These are phyloP conservation scores for Philereme transversata DNA, from an alignment of 2,888 invertebrate species.

Conservation along the genomic window DNA sequence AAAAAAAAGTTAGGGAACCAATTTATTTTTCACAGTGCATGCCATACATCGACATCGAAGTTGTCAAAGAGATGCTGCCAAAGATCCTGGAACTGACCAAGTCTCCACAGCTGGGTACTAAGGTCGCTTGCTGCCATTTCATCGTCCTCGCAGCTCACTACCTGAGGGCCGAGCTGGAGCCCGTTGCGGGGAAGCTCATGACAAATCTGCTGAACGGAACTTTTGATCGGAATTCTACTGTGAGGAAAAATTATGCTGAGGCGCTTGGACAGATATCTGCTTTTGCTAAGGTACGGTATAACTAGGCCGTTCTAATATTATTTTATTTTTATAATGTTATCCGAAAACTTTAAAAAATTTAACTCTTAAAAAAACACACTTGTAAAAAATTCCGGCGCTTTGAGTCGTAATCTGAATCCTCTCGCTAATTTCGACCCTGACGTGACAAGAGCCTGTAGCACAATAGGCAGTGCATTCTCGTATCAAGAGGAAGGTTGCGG, in stretches of 20 bases:
- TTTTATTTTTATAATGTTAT: too few relatives aligned
- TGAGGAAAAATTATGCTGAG: slow-evolving; percentile 92
- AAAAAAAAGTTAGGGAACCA: too few relatives aligned
- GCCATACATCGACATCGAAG: slow-evolving; percentile 89
- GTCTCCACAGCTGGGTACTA: slow-evolving; percentile 92
- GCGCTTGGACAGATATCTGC: slow-evolving; percentile 93
- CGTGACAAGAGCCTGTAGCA: too few relatives aligned
- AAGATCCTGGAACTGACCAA: slow-evolving; percentile 92
- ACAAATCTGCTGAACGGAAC: slow-evolving; percentile 88
- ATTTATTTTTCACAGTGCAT: slow-evolving; percentile 72
- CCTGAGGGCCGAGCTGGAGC: slow-evolving; percentile 80
- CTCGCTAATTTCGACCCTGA: too few relatives aligned
- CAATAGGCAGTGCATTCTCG: too few relatives aligned
- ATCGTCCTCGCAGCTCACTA: slow-evolving; percentile 87
- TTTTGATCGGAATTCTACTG: slow-evolving; percentile 92
- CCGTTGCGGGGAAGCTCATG: slow-evolving; percentile 84
- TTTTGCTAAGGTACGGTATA: slow-evolving; percentile 87
- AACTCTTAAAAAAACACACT: too few relatives aligned
- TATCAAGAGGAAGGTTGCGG: too few relatives aligned
- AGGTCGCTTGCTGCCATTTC: slow-evolving; percentile 92
- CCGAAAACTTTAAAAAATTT: too few relatives aligned
- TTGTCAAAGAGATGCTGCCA: slow-evolving; percentile 91
- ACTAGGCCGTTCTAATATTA: too few relatives aligned
- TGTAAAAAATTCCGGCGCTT: too few relatives aligned
- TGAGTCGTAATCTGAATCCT: too few relatives aligned